Conservation (phyloP, 2,113 vertebrate species). For the Gambusia affinis region DNA sequence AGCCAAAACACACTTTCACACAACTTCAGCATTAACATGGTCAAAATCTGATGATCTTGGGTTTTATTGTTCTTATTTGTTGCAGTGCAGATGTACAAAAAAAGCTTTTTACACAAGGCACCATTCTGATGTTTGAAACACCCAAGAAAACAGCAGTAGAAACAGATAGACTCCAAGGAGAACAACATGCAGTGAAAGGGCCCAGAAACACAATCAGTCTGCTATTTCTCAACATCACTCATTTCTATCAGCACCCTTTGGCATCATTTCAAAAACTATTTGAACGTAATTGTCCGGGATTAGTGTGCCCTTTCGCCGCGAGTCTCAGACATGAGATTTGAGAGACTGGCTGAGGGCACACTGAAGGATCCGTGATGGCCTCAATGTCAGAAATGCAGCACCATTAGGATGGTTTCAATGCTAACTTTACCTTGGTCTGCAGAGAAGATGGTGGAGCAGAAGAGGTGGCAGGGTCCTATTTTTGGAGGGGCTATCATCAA, state of each 20-base stretch:
- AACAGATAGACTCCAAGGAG: conserved; percentile 29
- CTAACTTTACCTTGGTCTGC: conserved; percentile 41
- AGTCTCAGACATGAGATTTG: not conserved
- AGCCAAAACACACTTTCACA: not conserved
- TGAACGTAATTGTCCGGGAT: conserved; percentile 10
- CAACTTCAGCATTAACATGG: not conserved
- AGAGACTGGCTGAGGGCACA: conserved; percentile 3
- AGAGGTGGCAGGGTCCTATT: conserved; percentile 69
- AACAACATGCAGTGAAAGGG: conserved; percentile 6
- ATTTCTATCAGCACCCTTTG: conserved; percentile 15
- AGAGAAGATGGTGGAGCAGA: conserved; percentile 43
- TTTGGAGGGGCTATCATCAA: conserved; percentile 75
- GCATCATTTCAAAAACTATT: not conserved
- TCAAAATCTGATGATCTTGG: not conserved
- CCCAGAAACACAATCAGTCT: not conserved
- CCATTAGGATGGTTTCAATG: conserved; percentile 51
- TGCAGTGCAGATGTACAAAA: no score
- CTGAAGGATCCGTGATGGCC: conserved; percentile 35
- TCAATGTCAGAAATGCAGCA: conserved; percentile 41
- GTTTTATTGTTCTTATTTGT: not conserved
- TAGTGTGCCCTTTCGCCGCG: not conserved
- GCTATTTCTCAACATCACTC: not conserved
- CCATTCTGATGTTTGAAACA: not conserved
- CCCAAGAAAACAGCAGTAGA: no score
- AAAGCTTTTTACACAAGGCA: not conserved